A percentile compares a stretch with the other conserved stretches of the same genome.
These are phyloP conservation scores for Marisa cornuarietis DNA, from an alignment of 1,140 invertebrate genomes.

Conservation along the genomic window DNA sequence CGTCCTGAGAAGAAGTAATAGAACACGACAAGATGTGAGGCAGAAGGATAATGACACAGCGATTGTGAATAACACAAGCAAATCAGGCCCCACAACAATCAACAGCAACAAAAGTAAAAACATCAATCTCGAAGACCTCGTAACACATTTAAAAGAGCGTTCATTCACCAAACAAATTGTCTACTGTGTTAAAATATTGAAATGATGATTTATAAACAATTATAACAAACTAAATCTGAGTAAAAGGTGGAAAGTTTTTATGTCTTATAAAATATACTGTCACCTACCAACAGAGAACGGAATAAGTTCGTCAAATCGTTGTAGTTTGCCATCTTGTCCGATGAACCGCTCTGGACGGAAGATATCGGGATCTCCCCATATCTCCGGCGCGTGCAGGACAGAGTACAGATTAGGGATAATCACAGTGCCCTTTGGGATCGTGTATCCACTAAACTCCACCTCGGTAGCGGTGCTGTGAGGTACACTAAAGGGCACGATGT, in stretches of 20 bases:
- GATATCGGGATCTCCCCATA: constrained; percentile 75
- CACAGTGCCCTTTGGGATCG: constrained; percentile 54
- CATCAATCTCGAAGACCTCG: not conserved
- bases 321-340: constrained; percentile 32
- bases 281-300: constrained; percentile 25
- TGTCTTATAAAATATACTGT: too few relatives aligned
- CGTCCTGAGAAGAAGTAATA: constrained; percentile 18
- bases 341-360: constrained; percentile 75
- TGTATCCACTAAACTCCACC: constrained; percentile 51
- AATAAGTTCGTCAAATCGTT: constrained; percentile 17
- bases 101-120: too few relatives aligned
- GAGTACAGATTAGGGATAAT: constrained; percentile 57
- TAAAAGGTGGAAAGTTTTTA: too few relatives aligned
- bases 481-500: constrained; percentile 55
- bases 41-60: too few relatives aligned
- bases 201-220: not conserved
- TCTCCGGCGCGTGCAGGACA: constrained; percentile 51
- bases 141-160: too few relatives aligned
- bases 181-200: too few relatives aligned
- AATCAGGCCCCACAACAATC: too few relatives aligned
- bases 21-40: not conserved
- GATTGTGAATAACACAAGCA: too few relatives aligned
- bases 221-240: not conserved
- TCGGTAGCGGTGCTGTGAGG: constrained; percentile 48
- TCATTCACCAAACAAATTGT: too few relatives aligned